phyloP scores from a whole-genome alignment of 2,888 invertebrate genomes.

The Zaprionus bogoriensis region DNA sequence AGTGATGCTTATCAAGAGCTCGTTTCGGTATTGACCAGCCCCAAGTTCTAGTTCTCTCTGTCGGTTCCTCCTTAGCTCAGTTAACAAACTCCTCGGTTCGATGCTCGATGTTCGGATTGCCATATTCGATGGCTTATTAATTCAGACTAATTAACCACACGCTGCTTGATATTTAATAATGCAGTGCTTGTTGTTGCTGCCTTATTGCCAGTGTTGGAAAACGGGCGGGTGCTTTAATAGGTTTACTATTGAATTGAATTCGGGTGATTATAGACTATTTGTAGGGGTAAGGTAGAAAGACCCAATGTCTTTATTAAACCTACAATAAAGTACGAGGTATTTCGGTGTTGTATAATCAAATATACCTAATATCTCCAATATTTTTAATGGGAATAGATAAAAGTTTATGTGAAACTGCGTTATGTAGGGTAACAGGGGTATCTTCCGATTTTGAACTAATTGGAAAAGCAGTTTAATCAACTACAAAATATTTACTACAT shows the following conservation, averaged over 20 bases:
- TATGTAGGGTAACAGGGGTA: too few species aligned
- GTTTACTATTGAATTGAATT: slow-evolving; percentile 10
- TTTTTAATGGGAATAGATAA: too few species aligned
- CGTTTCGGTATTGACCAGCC: slow-evolving; percentile 47
- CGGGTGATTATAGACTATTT: too few species aligned
- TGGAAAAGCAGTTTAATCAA: too few species aligned
- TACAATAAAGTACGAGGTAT: too few species aligned
- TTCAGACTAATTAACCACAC: slow-evolving; percentile 65
- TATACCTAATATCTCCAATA: too few species aligned
- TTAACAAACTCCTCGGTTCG: background rate
- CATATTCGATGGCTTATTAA: slow-evolving; percentile 59
- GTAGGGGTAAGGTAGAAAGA: too few species aligned
- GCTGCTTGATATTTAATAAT: slow-evolving; percentile 58
- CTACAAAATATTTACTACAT: too few species aligned
- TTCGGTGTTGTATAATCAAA: too few species aligned
- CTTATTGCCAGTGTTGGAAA: slow-evolving; percentile 49
- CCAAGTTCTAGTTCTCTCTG: slow-evolving; percentile 36
- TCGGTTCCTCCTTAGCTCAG: background rate
- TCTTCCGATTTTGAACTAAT: too few species aligned
- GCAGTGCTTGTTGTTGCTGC: slow-evolving; percentile 18
- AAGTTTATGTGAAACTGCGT: too few species aligned
- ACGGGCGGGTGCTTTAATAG: slow-evolving; percentile 6
- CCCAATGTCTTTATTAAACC: too few species aligned
- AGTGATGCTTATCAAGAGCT: slow-evolving; percentile 67
- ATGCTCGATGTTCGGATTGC: slow-evolving; percentile 16